phyloP scores from a whole-genome alignment of 2,113 vertebrate genomes.

The Platysternon megacephalum region DNA sequence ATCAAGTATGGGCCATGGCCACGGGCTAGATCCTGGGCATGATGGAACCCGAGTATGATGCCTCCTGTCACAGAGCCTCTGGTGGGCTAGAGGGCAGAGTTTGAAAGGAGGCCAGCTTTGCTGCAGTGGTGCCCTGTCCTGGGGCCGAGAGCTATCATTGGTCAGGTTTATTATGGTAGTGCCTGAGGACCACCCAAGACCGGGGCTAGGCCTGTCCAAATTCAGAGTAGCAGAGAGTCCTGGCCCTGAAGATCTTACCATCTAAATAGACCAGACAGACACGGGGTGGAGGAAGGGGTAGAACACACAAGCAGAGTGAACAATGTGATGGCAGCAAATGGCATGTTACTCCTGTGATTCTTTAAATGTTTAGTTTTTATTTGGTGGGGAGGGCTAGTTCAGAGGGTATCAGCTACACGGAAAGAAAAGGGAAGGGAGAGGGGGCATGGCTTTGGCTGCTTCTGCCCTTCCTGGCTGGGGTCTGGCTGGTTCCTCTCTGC shows the following conservation, averaged over 20 bases:
- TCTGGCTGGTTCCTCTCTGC: background rate
- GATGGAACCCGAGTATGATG: background rate
- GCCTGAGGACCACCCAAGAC: background rate
- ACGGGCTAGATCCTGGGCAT: background rate
- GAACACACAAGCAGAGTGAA: background rate
- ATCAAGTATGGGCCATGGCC: background rate
- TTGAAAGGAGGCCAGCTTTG: background rate
- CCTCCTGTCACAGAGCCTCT: background rate
- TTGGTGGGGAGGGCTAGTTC: background rate
- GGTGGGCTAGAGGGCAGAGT: background rate
- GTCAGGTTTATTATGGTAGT: background rate
- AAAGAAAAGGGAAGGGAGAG: background rate
- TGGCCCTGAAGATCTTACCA: background rate
- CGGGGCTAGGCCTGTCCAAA: background rate
- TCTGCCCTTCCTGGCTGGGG: no score
- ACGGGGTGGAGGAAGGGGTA: background rate
- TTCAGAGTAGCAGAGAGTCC: background rate
- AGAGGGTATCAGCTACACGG: background rate
- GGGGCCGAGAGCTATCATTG: background rate
- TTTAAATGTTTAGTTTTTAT: background rate
- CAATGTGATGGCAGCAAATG: background rate
- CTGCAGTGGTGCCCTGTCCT: background rate
- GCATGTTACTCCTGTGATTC: background rate
- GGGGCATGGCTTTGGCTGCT: background rate
- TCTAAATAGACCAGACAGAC: background rate